These are phyloP conservation scores for Cheiracanthium punctorium DNA, from an alignment of 2,888 invertebrate genomes.

Conservation along the genomic window DNA sequence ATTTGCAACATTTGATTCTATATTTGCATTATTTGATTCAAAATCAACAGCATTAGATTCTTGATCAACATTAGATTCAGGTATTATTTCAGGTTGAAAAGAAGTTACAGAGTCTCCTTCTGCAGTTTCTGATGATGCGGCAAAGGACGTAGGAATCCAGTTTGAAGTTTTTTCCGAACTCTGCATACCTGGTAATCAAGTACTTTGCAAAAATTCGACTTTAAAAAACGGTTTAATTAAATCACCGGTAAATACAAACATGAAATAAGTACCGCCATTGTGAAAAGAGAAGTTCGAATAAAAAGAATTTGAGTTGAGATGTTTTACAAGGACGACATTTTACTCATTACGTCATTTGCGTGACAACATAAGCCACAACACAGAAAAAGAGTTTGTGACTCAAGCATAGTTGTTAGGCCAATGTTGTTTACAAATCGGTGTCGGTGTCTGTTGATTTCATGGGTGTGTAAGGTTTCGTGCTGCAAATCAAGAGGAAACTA, in stretches of 20 bases:
- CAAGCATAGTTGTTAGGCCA: too few relatives aligned
- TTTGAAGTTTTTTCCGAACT: slow-evolving; percentile 9
- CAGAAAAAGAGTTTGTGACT: too few relatives aligned
- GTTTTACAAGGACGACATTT: too few relatives aligned
- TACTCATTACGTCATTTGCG: too few relatives aligned
- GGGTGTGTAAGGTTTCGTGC: too few relatives aligned
- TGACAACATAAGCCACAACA: too few relatives aligned
- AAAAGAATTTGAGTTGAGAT: slow-evolving; percentile 8
- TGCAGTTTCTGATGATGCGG: slow-evolving; percentile 20
- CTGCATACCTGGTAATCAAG: slow-evolving; percentile 40
- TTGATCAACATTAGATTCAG: too few relatives aligned
- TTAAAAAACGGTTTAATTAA: not conserved
- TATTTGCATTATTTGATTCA: not conserved
- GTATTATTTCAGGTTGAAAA: slow-evolving; percentile 20
- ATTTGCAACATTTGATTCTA: not conserved
- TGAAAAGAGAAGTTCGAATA: slow-evolving; percentile 2
- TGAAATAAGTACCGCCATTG: slow-evolving; percentile 6
- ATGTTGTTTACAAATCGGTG: too few relatives aligned
- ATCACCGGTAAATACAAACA: not conserved
- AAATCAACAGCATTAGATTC: slow-evolving; percentile 37
- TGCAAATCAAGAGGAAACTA: too few relatives aligned
- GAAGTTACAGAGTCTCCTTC: slow-evolving; percentile 55
- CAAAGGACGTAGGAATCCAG: slow-evolving; percentile 56
- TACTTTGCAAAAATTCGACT: not conserved
- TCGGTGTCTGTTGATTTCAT: too few relatives aligned